A percentile compares a stretch with the other conserved stretches of the same genome.
These are phyloP conservation scores for Miltochrista miniata DNA, from an alignment of 2,888 invertebrate genomes.

Conservation along the genomic window DNA sequence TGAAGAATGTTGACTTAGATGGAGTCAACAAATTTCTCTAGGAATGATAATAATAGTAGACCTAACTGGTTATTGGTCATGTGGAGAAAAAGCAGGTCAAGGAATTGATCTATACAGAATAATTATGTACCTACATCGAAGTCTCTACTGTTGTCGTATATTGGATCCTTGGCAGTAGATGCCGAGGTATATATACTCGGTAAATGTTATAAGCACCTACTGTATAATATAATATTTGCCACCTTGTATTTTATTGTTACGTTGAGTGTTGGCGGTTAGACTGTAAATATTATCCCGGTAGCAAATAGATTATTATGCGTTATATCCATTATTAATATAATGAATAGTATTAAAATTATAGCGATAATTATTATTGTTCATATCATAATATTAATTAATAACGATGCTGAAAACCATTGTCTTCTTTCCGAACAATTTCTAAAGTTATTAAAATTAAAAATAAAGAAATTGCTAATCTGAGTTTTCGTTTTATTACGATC, in stretches of 20 bases:
- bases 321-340: constrained; percentile 77
- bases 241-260: constrained; percentile 58
- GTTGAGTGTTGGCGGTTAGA: constrained; percentile 55
- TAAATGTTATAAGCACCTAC: constrained; percentile 54
- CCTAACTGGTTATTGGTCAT: no score
- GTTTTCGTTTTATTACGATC: constrained; percentile 55
- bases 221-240: constrained; percentile 38
- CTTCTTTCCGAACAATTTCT: constrained; percentile 91
- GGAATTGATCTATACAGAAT: no score
- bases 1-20: no score
- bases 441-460: constrained; percentile 86
- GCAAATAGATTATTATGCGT: constrained; percentile 73
- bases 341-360: constrained; percentile 73
- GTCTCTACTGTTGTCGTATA: no score
- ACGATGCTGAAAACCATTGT: constrained; percentile 84
- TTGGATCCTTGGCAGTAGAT: no score
- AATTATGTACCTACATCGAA: no score
- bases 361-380: constrained; percentile 85
- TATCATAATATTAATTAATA: constrained; percentile 87
- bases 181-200: background rate
- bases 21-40: no score
- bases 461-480: constrained; percentile 82
- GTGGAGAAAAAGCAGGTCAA: no score
- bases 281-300: constrained; percentile 69
- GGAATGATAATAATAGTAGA: no score